Evolutionary conservation across 2,113 vertebrate species (phyloP), one percentile per base, ranked within the genome.

Genomic region (Callithrix jacchus): DNA sequence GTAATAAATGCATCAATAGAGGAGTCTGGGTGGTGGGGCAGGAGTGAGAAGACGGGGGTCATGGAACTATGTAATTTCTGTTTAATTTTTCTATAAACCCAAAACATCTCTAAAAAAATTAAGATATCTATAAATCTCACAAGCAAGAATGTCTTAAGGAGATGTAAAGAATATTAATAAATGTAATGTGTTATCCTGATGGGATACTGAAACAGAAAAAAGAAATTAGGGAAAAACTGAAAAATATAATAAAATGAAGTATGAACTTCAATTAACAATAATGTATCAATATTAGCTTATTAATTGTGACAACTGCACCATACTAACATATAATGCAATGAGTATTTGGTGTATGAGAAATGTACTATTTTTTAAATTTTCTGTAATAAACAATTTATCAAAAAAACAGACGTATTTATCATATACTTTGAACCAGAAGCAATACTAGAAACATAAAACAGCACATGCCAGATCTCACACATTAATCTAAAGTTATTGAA

Each of bases 41-140:
- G 1, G 1, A 0, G 2, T 32, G 61, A 14, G 61, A 64, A 64
- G 27, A 32, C 12, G 32, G 12, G 0, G 27, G 40, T 70, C 9
- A 20, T 47, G 4, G 11, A 89, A 66, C 6, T 56, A 7, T 66
- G 4, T 81, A 25, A 68, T 89, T 82, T 56, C 32, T 68, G 2
- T 13, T 71, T 27, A 56, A 10, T 56, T 91, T 91, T 58, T 42
- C 45, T 76, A 0, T 86, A 81, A 91, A 92, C 32, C 30, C 45
- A 84, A 91, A 92, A 47, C 32, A 61, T 0, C 23, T 76, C 14
- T 40, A 47, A 56, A 56, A 49, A 54, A 21, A 32, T 11, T 80
- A 23, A 45, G 30, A 64, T 6, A 42, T 1, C 32, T 49, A 0
- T 74, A 30, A 74, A 6, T 76, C n/a, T 68, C 11, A 81, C 11